Evolutionary conservation across 2,797 vertebrate genomes (phyloP), one percentile per base, ranked within the genome.

Genomic region (Tinamus major): DNA sequence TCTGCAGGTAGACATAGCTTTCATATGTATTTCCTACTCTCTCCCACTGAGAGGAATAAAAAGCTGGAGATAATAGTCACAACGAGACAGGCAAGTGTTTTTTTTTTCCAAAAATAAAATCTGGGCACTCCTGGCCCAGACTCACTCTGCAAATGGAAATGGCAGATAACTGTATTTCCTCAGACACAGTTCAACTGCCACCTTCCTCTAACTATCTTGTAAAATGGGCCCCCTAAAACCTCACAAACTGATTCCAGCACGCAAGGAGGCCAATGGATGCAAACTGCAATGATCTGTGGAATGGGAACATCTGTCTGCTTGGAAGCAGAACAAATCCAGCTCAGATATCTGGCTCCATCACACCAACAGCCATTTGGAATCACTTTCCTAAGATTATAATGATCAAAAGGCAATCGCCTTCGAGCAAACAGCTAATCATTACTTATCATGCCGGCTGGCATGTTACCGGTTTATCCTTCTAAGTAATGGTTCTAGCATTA

Each of bases 81-180:
- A 86, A 71, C 49, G 41, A 71, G 2, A 71, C 5, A 58, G 37
- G 10, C 6, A 80, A 61, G 35, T 10, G 42, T 24, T 12, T 27
- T 13, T 23, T 8, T 1, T 1, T 0, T 3, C 2, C 11, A 2
- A 48, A 41, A 65, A 29, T 8, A 35, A 76, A 85, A 29, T 16
- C 15, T 35, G 79, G 70, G 13, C 29, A 16, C 26, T 70, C 35
- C 18, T 26, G 23, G 59, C 10, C 31, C 53, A 20, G 48, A 4
- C 49, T 53, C 29, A 53, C 15, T 27, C 29, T 51, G 33, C 37
- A 39, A 39, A 39, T 21, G 48, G 48, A 19, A 70, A 23, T 16
- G 23, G 24, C 13, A 27, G 19, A 53, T 37, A 31, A 37, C 8
- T 9, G 37, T 48, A 53, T 70, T 53, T 13, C 51, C 21, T 23